Evolutionary conservation across 2,888 invertebrate genomes (phyloP), one percentile per base, ranked within the genome.

Genomic region (Chloroclystis v-ata): DNA sequence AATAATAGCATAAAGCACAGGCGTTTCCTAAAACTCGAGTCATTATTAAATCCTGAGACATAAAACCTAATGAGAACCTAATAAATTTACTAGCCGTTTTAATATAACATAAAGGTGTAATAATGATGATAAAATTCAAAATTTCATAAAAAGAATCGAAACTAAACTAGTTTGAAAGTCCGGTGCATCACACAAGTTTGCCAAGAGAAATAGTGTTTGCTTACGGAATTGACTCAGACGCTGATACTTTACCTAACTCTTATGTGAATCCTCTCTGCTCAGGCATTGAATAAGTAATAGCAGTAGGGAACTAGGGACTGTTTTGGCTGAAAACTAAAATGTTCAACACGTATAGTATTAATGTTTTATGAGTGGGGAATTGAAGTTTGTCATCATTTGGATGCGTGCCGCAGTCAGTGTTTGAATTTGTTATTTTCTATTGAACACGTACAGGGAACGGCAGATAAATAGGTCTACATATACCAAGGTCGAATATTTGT

Each of bases 191-290:
- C 62, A 12, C 25, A 48, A 53, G 60, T 51, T 57, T 50, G 37
- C 49, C 54, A 57, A 64, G 63, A 68, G 63, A 68, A 67, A 72
- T 67, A 60, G 61, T 67, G 60, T 69, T 72, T 71, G 67, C 62
- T 63, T 58, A 37, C 52, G 44, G 59, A 67, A 68, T 68, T 67
- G 61, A 67, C 65, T 67, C 49, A 56, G 54, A 58, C 48, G 63
- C 57, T 49, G 56, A 59, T 59, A 61, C 56, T 58, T 58, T 55
- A 43, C 56, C 43, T 47, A 52, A 56, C 53, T 54, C 52, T 56
- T 50, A 55, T 28, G 54, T 51, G 57, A 40, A 60, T 49, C 46
- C 52, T 42, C 46, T 54, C 6, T 48, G 24, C n/a, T 37, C 8
- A 44, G 42, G 26, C 41, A 47, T 43, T 43, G 20, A 37, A 46